These are phyloP conservation scores for Strigops habroptila DNA, from an alignment of 2,113 vertebrate species.

Conservation along the genomic window DNA sequence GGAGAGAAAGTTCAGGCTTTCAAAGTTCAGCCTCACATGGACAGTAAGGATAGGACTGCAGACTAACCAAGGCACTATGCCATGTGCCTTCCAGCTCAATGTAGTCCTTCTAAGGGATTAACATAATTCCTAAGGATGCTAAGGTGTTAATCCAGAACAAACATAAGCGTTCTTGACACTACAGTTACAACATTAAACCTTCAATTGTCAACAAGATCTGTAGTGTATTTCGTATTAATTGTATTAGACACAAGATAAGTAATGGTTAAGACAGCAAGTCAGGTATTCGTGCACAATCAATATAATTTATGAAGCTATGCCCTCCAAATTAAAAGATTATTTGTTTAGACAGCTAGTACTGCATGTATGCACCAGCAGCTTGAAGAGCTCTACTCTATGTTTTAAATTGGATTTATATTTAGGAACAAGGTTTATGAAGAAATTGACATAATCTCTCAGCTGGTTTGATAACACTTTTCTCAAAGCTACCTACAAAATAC, in stretches of 20 bases:
- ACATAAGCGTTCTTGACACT: neutral
- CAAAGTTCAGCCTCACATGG: neutral
- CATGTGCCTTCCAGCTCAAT: neutral
- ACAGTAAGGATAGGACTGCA: neutral
- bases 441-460: accelerated
- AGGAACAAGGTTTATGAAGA: neutral
- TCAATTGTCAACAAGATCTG: neutral
- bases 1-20: neutral
- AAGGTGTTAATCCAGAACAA: neutral
- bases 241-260: neutral
- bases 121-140: neutral
- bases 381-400: accelerated
- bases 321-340: neutral
- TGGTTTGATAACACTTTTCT: neutral
- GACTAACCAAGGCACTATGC: neutral
- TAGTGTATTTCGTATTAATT: neutral
- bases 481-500: neutral
- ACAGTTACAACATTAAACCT: neutral
- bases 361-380: accelerated
- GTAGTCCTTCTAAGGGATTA: neutral
- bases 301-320: accelerated
- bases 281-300: neutral
- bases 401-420: neutral
- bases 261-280: neutral
- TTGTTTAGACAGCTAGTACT: neutral